These are phyloP conservation scores for Isaurus tuberculatus DNA, from an alignment of 92 coral and sea anemone species.

Conservation along the genomic window DNA sequence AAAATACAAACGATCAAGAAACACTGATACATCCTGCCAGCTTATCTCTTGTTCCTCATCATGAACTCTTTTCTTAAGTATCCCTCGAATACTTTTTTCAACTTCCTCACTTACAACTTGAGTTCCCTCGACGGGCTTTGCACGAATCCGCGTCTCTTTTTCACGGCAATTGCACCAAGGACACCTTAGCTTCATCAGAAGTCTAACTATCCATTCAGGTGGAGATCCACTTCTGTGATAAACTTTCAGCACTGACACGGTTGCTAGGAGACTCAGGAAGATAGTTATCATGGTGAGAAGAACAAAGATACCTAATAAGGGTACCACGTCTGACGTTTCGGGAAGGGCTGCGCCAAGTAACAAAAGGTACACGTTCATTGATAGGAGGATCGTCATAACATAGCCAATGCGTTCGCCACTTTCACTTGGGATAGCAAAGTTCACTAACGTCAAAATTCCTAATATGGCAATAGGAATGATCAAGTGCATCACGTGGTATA, in stretches of 20 bases:
- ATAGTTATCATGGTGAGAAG: constrained; percentile 68
- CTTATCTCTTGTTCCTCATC: constrained; percentile 13
- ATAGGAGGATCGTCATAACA: constrained; percentile 75
- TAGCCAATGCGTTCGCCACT: constrained; percentile 91
- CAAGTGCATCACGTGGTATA: constrained; percentile 79
- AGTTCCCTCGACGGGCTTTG: not conserved
- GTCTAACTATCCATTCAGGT: not conserved
- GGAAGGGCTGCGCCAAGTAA: constrained; percentile 80
- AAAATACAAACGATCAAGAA: constrained; percentile 24
- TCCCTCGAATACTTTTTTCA: not conserved
- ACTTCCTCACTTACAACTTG: not conserved
- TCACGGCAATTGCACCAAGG: not conserved
- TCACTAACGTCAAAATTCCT: constrained; percentile 59
- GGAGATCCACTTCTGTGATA: constrained; percentile 23
- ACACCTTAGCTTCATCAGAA: not conserved
- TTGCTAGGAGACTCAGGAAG: constrained; percentile 72
- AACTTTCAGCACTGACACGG: constrained; percentile 64
- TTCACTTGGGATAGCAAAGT: constrained; percentile 81
- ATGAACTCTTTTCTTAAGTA: not conserved
- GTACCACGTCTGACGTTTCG: constrained; percentile 75
- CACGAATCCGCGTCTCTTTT: not conserved
- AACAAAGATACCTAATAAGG: constrained; percentile 75
- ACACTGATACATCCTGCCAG: not conserved
- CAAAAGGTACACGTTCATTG: constrained; percentile 84
- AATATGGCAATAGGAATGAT: constrained; percentile 80